Percentiles rank a stretch among this genome's conserved stretches.
phyloP scores from a whole-genome alignment of 2,888 invertebrate species.

The Netelia fuscicornis region DNA sequence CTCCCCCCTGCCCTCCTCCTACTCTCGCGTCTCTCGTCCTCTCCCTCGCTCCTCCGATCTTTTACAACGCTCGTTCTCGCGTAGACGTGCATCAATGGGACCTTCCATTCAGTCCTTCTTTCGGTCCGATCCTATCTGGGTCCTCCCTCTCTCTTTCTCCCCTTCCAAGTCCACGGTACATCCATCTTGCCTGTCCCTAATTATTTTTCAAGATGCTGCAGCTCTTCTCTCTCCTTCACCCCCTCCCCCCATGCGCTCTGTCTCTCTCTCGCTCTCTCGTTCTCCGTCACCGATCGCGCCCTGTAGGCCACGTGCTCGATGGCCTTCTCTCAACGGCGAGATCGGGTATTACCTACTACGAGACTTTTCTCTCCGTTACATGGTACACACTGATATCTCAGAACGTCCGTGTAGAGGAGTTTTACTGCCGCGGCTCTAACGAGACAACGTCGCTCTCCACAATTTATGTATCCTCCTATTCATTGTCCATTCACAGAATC shows the following conservation, averaged over 20 bases:
- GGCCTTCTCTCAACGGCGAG: constrained; percentile 40
- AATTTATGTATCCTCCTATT: constrained; percentile 66
- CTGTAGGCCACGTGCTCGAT: constrained; percentile 60
- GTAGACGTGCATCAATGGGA: constrained; percentile 80
- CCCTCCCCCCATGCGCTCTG: not conserved
- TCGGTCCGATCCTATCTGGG: constrained; percentile 71
- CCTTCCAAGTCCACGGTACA: constrained; percentile 71
- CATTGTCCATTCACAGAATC: constrained; percentile 62
- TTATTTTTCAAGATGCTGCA: constrained; percentile 79
- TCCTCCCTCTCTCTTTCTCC: constrained; percentile 55
- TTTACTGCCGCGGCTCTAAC: constrained; percentile 63
- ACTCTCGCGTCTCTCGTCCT: constrained; percentile 23
- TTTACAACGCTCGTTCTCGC: constrained; percentile 48
- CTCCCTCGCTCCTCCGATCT: constrained; percentile 15
- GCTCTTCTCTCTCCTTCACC: constrained; percentile 25
- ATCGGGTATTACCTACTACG: constrained; percentile 49
- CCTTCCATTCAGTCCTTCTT: constrained; percentile 79
- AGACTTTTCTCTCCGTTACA: not conserved
- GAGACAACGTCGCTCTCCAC: constrained; percentile 59
- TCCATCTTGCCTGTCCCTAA: constrained; percentile 84
- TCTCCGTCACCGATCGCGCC: constrained; percentile 29
- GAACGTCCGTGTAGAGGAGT: constrained; percentile 31
- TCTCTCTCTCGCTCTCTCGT: constrained; percentile 23
- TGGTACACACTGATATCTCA: constrained; percentile 42
- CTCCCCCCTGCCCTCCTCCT: constrained; percentile 11